Evolutionary conservation across 2,888 invertebrate species (phyloP).

Genomic region (Cerceris rybyensis): DNA sequence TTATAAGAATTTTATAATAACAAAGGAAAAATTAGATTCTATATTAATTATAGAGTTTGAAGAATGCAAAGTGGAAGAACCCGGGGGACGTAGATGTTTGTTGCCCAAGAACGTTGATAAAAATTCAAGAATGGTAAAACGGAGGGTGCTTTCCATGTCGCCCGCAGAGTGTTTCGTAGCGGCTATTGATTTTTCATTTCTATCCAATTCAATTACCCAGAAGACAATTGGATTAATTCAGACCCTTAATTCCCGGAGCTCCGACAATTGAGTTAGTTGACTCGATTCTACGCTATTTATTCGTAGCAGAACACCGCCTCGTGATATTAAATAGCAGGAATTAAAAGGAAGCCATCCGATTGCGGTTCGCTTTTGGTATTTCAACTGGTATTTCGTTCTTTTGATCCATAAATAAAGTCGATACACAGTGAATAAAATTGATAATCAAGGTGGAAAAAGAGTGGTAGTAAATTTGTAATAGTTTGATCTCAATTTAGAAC

Average conservation of each 20-base stretch:
- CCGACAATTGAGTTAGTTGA: conserved; percentile 61
- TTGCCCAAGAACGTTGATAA: no score
- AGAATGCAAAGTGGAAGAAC: no score
- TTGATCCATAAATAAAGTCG: no score
- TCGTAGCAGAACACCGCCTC: conserved; percentile 3
- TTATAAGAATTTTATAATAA: no score
- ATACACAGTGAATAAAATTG: no score
- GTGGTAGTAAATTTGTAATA: conserved; percentile 38
- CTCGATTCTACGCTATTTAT: conserved; percentile 37
- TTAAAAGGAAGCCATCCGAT: conserved; percentile 23
- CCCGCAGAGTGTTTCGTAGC: conserved; percentile 3
- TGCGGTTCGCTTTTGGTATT: no score
- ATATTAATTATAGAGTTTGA: no score
- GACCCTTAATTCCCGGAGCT: conserved; percentile 56
- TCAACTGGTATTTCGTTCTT: no score
- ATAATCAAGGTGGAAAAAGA: conserved; percentile 6
- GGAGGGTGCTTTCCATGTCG: background rate
- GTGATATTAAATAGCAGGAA: conserved; percentile 23
- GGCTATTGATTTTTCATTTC: conserved; percentile 64
- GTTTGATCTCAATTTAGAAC: no score
- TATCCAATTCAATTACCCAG: conserved; percentile 60
- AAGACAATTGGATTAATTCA: conserved; percentile 65
- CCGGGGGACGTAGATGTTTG: no score
- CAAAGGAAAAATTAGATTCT: no score
- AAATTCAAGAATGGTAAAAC: background rate